Base-by-base conservation (phyloP, 2,797 vertebrate species). In the Hirundo rustica region DNA sequence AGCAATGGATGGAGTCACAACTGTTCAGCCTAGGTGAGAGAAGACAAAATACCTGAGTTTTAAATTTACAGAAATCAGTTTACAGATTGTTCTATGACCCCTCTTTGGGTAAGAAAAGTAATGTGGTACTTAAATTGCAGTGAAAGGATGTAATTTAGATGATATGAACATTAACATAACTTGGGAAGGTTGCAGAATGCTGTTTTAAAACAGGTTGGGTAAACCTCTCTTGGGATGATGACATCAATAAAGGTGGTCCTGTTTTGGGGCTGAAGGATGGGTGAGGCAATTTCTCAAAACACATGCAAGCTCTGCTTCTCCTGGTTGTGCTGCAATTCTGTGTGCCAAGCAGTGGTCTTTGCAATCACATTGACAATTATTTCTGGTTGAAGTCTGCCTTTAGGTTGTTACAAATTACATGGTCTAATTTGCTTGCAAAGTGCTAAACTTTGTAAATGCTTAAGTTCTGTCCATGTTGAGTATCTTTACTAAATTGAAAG, bases 381-480 rank as follows among this genome's bases (percentile, higher is more conserved):
- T 76, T 80, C 32, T 18, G 3, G 1, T 32, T 50, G 45, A 80
- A 45, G 7, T 8, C 11, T 73, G 38, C 13, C 44, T 67, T 13
- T 10, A 47, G 44, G 16, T 77, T 89, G 16, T 42, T 55, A 20
- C 18, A 80, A 70, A 45, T 6, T 57, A 16, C 11, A 2, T 2
- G 3, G 15, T 48, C 21, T 55, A 45, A 76, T 73, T 65, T 92
- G 29, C 30, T 50, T 71, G 20, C 11, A 45, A 67, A 85, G 7
- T 32, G 13, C 38, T 79, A 11, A 72, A 23, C 5, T 80, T 65
- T 47, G 6, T 32, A 30, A 64, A 8, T 32, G 32, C 40, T 54
- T 0, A 53, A 11, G 2, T 71, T 74, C 40, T 86, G 22, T 34
- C 25, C 3, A 0, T 15, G 2, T 32, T 67, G 3, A 9, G 6